Evolutionary conservation across 2,113 vertebrate species (phyloP).

Genomic region (Oryctolagus cuniculus): DNA sequence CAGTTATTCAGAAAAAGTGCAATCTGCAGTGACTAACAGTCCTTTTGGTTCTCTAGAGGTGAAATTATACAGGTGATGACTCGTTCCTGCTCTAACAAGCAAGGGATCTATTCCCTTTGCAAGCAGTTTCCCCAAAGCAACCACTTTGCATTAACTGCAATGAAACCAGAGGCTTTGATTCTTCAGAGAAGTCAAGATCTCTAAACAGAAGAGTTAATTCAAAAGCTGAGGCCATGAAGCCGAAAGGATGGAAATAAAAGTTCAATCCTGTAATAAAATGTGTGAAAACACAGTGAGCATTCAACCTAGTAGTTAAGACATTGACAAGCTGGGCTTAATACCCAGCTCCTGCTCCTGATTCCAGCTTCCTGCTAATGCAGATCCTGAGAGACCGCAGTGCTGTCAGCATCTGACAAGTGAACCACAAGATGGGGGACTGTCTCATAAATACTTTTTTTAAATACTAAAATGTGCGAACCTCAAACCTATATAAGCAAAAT

Average conservation of each 20-base stretch:
- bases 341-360: too few relatives aligned
- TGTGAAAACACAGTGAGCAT: background rate
- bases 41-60: slow-evolving; percentile 60
- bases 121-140: slow-evolving; percentile 59
- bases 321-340: too few relatives aligned
- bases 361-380: too few relatives aligned
- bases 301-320: too few relatives aligned
- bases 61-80: slow-evolving; percentile 54
- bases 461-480: too few relatives aligned
- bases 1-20: slow-evolving; percentile 50
- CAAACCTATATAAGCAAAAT: slow-evolving; percentile 54
- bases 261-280: background rate
- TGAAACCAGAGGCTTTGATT: background rate
- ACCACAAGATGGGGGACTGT: too few relatives aligned
- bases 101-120: slow-evolving; percentile 54
- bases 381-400: too few relatives aligned
- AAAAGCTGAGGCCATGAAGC: slow-evolving; percentile 22
- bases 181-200: slow-evolving; percentile 44
- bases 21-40: slow-evolving; percentile 50
- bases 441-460: too few relatives aligned
- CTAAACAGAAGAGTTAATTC: slow-evolving; percentile 52
- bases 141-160: slow-evolving; percentile 58
- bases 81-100: slow-evolving; percentile 58
- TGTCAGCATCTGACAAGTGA: too few relatives aligned
- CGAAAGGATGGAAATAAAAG: slow-evolving; percentile 21